These are phyloP conservation scores for Cylloceria caligata DNA, from an alignment of 2,888 invertebrate genomes.

Conservation along the genomic window DNA sequence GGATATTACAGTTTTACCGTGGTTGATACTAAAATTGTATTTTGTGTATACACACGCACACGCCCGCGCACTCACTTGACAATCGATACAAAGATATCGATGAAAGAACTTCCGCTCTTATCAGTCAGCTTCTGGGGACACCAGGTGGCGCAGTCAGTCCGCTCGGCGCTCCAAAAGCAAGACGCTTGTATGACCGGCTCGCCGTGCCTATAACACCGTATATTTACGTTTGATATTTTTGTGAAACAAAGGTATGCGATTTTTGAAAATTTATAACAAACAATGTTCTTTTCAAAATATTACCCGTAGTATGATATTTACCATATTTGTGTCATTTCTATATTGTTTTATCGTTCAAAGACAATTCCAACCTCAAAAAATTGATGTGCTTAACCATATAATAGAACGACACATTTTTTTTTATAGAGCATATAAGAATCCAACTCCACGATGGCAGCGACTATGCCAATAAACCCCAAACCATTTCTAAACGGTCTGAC, in stretches of 20 bases:
- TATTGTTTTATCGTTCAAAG: background rate
- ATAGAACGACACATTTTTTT: background rate
- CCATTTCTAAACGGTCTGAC: slow-evolving; percentile 99
- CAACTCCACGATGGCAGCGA: slow-evolving; percentile 88
- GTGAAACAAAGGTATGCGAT: slow-evolving; percentile 40
- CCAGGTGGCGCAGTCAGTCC: background rate
- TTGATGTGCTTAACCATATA: background rate
- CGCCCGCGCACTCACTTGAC: no score
- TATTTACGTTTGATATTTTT: slow-evolving; percentile 63
- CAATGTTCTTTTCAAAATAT: background rate
- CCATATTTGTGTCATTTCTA: background rate
- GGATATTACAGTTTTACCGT: no score
- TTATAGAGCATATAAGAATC: slow-evolving; percentile 25
- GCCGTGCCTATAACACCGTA: slow-evolving; percentile 40
- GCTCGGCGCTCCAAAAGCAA: background rate
- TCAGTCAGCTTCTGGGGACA: background rate
- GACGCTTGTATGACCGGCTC: slow-evolving; percentile 47
- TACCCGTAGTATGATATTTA: background rate
- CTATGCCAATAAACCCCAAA: slow-evolving; percentile 99
- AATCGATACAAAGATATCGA: background rate
- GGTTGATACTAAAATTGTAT: no score
- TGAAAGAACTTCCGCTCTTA: background rate
- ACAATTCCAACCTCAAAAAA: slow-evolving; percentile 54
- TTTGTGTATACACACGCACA: no score
- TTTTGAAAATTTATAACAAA: background rate